Evolutionary conservation across 2,113 vertebrate species (phyloP).

Genomic region (Prunella himalayana): DNA sequence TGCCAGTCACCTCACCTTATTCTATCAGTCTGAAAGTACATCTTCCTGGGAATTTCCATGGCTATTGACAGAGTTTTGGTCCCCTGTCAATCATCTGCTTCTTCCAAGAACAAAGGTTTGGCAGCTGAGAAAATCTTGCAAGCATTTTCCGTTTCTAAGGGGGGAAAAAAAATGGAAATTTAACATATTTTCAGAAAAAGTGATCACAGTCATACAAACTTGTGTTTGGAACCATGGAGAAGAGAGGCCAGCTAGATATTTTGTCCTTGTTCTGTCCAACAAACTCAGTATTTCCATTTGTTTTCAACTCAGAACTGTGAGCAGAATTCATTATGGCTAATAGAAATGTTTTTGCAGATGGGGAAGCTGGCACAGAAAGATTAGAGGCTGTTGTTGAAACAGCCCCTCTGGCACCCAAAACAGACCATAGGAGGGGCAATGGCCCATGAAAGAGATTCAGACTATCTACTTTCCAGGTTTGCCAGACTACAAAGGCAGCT

Average conservation of each 20-base stretch:
- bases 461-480: not conserved
- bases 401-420: not conserved
- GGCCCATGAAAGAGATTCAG: not conserved
- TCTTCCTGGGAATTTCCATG: not conserved
- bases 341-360: conserved; percentile 19
- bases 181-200: not conserved
- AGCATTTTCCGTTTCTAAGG: conserved; percentile 25
- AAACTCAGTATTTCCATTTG: conserved; percentile 11
- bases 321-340: not conserved
- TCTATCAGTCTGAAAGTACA: not conserved
- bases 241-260: not conserved
- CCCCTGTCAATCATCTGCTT: not conserved
- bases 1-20: not conserved
- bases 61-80: not conserved
- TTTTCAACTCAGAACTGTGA: not conserved
- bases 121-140: not conserved
- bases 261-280: not conserved
- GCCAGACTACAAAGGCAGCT: not conserved
- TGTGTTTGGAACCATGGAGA: not conserved
- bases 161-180: not conserved
- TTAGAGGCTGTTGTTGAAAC: not conserved
- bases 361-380: not conserved
- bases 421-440: not conserved
- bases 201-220: not conserved
- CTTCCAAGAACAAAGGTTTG: not conserved